These are phyloP conservation scores for Tapirus terrestris DNA, from an alignment of 2,113 vertebrate species.

Conservation along the genomic window DNA sequence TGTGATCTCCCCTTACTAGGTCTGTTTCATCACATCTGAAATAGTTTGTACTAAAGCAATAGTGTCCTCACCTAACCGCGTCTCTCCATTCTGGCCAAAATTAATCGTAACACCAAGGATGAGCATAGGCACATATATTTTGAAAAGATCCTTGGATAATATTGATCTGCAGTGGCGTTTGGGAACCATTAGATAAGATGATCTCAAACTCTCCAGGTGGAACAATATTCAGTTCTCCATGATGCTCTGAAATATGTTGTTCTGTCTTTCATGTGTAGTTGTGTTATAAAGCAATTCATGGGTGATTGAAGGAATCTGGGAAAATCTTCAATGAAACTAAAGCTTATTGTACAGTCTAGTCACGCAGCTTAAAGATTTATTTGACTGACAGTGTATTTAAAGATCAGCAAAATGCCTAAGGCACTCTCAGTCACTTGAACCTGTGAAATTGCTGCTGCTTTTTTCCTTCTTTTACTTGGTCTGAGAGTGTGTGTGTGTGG, in stretches of 20 bases:
- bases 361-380: constrained; percentile 65
- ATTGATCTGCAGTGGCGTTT: background rate
- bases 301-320: background rate
- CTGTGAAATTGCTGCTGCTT: constrained; percentile 43
- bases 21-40: background rate
- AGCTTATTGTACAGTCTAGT: constrained; percentile 36
- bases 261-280: background rate
- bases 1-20: background rate
- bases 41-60: background rate
- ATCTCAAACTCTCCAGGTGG: background rate
- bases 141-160: background rate
- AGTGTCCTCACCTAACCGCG: background rate
- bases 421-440: constrained; percentile 70
- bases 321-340: constrained; percentile 54
- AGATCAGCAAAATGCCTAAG: constrained; percentile 76
- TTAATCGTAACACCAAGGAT: background rate
- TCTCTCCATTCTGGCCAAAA: background rate
- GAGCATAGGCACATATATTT: background rate
- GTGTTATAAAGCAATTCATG: background rate
- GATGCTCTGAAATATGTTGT: background rate
- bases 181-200: background rate
- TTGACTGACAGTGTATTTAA: constrained; percentile 74
- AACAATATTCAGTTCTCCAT: background rate
- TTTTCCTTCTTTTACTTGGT: constrained; percentile 30
- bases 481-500: background rate